phyloP scores from a whole-genome alignment of 1,140 invertebrate genomes.

The Drosophila azteca region DNA sequence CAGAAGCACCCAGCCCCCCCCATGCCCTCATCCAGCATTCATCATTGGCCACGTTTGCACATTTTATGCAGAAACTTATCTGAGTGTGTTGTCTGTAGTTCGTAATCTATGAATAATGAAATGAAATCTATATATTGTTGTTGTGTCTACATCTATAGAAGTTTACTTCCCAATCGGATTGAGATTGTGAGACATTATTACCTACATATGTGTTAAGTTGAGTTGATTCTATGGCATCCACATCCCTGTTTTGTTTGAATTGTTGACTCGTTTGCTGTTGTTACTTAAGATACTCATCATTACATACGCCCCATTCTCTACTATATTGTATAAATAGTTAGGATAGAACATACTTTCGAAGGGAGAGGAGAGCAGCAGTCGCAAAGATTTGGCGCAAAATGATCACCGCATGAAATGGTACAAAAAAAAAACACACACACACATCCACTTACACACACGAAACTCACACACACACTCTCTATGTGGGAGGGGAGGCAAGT shows the following conservation, averaged over 20 bases:
- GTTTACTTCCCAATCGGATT: constrained; percentile 21
- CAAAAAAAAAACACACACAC: constrained; percentile 42
- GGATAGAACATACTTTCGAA: constrained; percentile 44
- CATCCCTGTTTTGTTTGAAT: constrained; percentile 55
- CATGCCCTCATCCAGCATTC: constrained; percentile 1
- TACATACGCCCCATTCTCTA: constrained; percentile 23
- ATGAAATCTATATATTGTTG: constrained; percentile 57
- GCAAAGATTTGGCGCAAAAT: constrained; percentile 32
- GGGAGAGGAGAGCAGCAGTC: constrained; percentile 7
- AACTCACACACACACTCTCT: constrained; percentile 30
- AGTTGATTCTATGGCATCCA: constrained; percentile 55
- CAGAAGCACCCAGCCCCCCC: background rate
- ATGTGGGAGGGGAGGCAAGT: background rate
- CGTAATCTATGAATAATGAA: constrained; percentile 31
- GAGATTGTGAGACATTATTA: constrained; percentile 14
- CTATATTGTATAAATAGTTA: constrained; percentile 28
- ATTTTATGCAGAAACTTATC: constrained; percentile 13
- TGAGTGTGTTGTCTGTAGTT: constrained; percentile 47
- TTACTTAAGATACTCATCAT: constrained; percentile 27
- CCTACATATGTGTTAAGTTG: constrained; percentile 1
- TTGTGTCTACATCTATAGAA: constrained; percentile 62
- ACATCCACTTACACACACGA: constrained; percentile 10
- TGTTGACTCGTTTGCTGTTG: constrained; percentile 61
- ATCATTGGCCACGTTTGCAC: constrained; percentile 21
- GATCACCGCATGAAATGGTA: constrained; percentile 72